A percentile compares a stretch with the other conserved stretches of the same genome.
Conservation (phyloP, 2,113 vertebrate genomes). For the Craseonycteris thonglongyai region DNA sequence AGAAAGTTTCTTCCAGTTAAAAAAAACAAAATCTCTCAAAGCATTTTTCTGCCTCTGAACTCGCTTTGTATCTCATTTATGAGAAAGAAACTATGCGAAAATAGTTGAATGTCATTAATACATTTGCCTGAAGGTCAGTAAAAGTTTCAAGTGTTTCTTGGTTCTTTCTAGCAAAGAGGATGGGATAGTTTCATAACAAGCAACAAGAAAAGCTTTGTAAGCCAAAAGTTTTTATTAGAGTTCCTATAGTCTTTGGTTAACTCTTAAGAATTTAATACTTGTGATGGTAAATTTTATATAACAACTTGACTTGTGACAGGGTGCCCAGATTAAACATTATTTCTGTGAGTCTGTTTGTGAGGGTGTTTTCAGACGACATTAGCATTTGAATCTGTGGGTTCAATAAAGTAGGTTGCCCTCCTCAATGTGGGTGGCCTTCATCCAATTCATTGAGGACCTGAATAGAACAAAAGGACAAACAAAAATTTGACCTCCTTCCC, state of each 20-base stretch:
- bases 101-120: neutral
- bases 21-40: neutral
- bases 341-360: neutral
- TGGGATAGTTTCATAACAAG: neutral
- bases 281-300: neutral
- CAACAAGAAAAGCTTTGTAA: neutral
- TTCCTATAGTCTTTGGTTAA: neutral
- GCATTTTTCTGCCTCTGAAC: conserved; percentile 33
- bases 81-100: conserved; percentile 41
- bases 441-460: neutral
- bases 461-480: neutral
- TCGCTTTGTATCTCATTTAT: conserved; percentile 18
- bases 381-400: neutral
- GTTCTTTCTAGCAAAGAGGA: neutral
- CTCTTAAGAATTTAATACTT: neutral
- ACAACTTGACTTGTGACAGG: neutral
- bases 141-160: neutral
- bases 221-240: neutral
- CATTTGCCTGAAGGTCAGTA: conserved; percentile 17
- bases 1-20: conserved; percentile 10
- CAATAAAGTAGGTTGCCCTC: neutral
- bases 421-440: neutral
- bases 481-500: neutral
- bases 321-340: neutral
- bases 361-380: too few relatives aligned